These are phyloP conservation scores for Notoglanidium macrostoma DNA, from an alignment of 2,797 vertebrate species.

Conservation along the genomic window DNA sequence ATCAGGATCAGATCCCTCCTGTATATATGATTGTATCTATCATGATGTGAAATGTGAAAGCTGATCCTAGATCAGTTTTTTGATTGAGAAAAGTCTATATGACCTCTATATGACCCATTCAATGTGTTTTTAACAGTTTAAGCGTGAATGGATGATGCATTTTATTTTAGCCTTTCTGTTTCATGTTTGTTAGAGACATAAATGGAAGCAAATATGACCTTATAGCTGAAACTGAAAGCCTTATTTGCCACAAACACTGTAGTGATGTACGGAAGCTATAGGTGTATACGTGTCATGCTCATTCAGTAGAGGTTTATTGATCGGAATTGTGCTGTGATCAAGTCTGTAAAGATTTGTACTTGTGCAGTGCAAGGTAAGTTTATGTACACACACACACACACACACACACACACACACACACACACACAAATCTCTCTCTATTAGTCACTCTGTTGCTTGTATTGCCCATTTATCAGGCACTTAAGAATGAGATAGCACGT, in stretches of 20 bases:
- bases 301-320: constrained; percentile 18
- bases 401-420: not conserved
- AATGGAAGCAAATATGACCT: not conserved
- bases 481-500: constrained; percentile 54
- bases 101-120: constrained; percentile 10
- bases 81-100: not conserved
- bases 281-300: not conserved
- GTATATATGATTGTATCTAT: constrained; percentile 5
- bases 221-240: not conserved
- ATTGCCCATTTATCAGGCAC: constrained; percentile 43
- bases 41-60: constrained; percentile 19
- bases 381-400: not conserved
- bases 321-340: constrained; percentile 20
- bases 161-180: constrained; percentile 4
- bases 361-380: constrained; percentile 16
- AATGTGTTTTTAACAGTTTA: constrained; percentile 20
- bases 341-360: constrained; percentile 27
- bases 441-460: constrained; percentile 67
- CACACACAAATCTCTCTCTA: constrained; percentile 9
- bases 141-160: constrained; percentile 27
- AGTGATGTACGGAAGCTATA: not conserved
- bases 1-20: constrained; percentile 35
- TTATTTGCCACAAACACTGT: not conserved
- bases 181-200: not conserved
- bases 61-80: constrained; percentile 25